Base-by-base conservation (phyloP, 2,888 invertebrate genomes). In the Athalia circularis region DNA sequence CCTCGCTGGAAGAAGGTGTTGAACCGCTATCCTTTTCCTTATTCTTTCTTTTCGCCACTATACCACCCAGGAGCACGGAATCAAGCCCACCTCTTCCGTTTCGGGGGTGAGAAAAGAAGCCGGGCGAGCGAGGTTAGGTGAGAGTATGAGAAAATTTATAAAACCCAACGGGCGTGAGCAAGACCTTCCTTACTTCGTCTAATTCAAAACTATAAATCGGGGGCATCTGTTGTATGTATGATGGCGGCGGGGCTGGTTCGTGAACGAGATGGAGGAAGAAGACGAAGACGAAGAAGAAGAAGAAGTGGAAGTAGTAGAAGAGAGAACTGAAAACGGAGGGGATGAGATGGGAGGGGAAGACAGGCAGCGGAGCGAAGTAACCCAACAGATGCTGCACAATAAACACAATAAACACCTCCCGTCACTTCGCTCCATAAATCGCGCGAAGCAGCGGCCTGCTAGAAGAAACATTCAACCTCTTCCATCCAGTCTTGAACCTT, bases 331-430 rank as follows among this genome's bases (percentile, higher is more conserved):
- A 79, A 67, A 68, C 76, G 79, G 83, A 80, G 79, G 81, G 13
- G 15, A 29, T 29, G 13, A 7, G 15, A 67, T n/a, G 76, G 80
- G 80, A 76, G 79, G 81, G 79, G 79, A 80, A 83, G 79, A 81
- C 83, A 84, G 84, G 79, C 82, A 81, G 84, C 82, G 81, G 82
- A 84, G 84, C 82, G 84, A 85, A 87, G 87, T 86, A 88, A 87
- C 86, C 87, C 87, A 88, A 87, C 89, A 89, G 89, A 89, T 89
- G 89, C 89, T 88, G 88, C 88, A 88, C 89, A 89, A 89, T 90
- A 90, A 90, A 90, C 89, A 89, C 89, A 89, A 89, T 90, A 90
- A 90, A 90, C 89, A 89, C 89, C 90, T 89, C 88, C 88, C 90
- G 89, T 89, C 89, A 89, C 88, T 88, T 88, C 83, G 89, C 87